phyloP scores from a whole-genome alignment of 2,113 vertebrate species.

The Tragelaphus strepsiceros region DNA sequence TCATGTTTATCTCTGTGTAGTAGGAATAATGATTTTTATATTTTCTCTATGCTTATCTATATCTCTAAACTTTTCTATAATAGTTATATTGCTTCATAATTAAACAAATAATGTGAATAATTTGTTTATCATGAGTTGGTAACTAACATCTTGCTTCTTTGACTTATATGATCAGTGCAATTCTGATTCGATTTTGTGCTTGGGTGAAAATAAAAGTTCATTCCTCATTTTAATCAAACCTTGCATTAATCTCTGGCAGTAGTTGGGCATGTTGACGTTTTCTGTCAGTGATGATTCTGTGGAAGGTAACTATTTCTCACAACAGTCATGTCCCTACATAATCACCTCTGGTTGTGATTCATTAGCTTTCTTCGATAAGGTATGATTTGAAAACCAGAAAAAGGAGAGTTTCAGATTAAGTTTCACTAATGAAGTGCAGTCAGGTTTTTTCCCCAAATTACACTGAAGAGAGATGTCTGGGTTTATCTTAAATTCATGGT shows the following conservation, averaged over 20 bases:
- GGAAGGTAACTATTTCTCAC: background rate
- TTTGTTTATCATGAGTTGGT: background rate
- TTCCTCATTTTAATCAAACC: slow-evolving; percentile 44
- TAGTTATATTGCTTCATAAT: background rate
- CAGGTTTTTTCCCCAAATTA: background rate
- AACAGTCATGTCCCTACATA: slow-evolving; percentile 11
- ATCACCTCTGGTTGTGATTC: slow-evolving; percentile 52
- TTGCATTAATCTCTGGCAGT: background rate
- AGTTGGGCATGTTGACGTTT: background rate
- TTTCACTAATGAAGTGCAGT: slow-evolving; percentile 62
- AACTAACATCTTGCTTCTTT: slow-evolving; percentile 25
- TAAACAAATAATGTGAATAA: slow-evolving; percentile 35
- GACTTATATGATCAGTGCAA: background rate
- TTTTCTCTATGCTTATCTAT: background rate
- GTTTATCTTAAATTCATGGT: slow-evolving; percentile 63
- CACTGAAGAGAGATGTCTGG: background rate
- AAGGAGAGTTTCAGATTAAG: slow-evolving; percentile 36
- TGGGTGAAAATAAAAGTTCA: slow-evolving; percentile 45
- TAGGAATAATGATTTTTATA: background rate
- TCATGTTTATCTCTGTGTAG: background rate
- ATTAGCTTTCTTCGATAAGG: slow-evolving; percentile 55
- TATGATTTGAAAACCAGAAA: slow-evolving; percentile 39
- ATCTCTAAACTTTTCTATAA: background rate
- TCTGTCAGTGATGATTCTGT: background rate
- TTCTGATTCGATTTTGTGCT: slow-evolving; percentile 58